These are phyloP conservation scores for Lepidocyrtoides sp. DNA, from an alignment of 2,888 invertebrate genomes.

Conservation along the genomic window DNA sequence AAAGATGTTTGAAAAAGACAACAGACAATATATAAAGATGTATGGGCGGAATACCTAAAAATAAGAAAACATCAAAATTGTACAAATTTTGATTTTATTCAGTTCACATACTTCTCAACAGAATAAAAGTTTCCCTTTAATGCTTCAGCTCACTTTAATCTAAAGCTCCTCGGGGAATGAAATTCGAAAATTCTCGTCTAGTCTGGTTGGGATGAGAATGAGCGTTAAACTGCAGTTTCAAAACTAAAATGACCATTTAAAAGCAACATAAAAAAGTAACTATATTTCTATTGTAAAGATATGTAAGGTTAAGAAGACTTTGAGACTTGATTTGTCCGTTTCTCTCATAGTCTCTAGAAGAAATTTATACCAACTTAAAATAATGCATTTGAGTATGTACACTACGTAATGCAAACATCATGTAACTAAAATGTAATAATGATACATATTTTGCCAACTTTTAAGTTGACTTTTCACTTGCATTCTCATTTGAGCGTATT, in stretches of 20 bases:
- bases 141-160: conserved; percentile 18
- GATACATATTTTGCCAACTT: conserved; percentile 35
- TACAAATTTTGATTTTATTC: neutral
- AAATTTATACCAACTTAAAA: too few species aligned
- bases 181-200: conserved; percentile 16
- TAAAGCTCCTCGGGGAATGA: conserved; percentile 36
- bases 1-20: conserved; percentile 12
- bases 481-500: conserved; percentile 12
- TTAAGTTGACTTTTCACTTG: conserved; percentile 59
- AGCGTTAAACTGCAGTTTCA: too few species aligned
- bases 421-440: conserved; percentile 1
- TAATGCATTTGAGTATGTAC: neutral
- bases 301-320: too few species aligned
- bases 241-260: too few species aligned
- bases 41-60: conserved; percentile 49
- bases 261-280: too few species aligned
- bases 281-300: too few species aligned
- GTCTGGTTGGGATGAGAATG: too few species aligned
- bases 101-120: conserved; percentile 11
- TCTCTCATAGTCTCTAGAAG: too few species aligned
- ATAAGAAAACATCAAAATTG: conserved; percentile 38
- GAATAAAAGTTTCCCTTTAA: conserved; percentile 37
- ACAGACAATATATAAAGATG: too few species aligned
- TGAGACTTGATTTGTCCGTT: too few species aligned
- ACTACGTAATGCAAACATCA: neutral